phyloP scores from a whole-genome alignment of 2,113 vertebrate species.

The Herpetotheres cachinnans region DNA sequence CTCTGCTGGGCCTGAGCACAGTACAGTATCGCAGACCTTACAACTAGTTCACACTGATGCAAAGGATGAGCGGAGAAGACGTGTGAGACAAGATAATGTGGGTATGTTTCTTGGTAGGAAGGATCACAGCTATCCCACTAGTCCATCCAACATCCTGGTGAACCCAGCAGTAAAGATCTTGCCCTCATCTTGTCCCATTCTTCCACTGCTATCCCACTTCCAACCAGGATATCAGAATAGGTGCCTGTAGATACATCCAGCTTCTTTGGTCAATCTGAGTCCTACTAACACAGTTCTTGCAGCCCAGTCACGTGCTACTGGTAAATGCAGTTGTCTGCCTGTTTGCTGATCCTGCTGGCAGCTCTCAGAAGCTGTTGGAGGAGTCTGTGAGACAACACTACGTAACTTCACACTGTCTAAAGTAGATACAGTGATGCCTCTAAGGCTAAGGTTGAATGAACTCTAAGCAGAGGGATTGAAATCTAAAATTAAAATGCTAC shows the following conservation, averaged over 20 bases:
- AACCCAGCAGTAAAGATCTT: neutral
- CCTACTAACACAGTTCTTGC: neutral
- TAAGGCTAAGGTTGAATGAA: neutral
- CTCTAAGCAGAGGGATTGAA: neutral
- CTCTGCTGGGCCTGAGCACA: neutral
- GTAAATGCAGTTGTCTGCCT: neutral
- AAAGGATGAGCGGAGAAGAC: neutral
- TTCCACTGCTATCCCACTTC: neutral
- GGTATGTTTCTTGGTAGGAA: neutral
- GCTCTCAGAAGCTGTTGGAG: neutral
- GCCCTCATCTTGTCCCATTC: neutral
- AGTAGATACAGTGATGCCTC: neutral
- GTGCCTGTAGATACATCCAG: neutral
- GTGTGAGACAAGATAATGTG: neutral
- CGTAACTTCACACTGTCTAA: neutral
- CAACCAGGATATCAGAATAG: neutral
- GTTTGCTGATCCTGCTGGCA: neutral
- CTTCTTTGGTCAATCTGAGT: neutral
- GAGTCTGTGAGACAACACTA: neutral
- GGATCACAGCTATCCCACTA: neutral
- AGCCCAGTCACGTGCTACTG: fast-evolving
- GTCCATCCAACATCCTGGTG: neutral
- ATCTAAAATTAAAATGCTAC: neutral
- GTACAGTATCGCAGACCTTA: neutral
- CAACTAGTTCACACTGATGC: neutral